Evolutionary conservation across 2,797 vertebrate species (phyloP).

Genomic region (Gambusia yucatana): DNA sequence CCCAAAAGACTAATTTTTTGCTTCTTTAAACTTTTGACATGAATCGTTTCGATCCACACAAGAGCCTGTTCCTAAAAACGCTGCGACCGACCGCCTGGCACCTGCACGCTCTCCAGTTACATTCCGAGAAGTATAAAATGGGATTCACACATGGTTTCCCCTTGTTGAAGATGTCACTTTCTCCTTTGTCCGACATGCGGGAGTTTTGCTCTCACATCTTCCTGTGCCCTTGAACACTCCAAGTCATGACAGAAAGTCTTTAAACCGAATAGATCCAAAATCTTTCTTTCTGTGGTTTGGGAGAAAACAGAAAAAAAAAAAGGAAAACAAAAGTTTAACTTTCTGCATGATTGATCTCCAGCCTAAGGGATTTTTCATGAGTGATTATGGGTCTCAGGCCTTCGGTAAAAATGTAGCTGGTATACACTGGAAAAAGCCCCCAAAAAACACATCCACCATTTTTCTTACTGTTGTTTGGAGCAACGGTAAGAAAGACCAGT

Average conservation of each 20-base stretch:
- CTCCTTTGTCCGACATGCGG: neutral
- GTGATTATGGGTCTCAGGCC: conserved; percentile 28
- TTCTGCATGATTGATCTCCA: conserved; percentile 42
- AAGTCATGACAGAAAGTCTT: conserved; percentile 22
- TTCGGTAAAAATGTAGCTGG: neutral
- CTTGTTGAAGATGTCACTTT: neutral
- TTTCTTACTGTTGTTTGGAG: neutral
- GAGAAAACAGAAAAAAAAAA: conserved; percentile 9
- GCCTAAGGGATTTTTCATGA: conserved; percentile 13
- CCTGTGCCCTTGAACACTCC: neutral
- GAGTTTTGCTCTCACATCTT: neutral
- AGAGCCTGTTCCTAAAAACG: neutral
- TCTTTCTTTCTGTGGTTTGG: conserved; percentile 7
- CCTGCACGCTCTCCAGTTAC: neutral
- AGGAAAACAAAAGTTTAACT: conserved; percentile 56
- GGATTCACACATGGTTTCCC: neutral
- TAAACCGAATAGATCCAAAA: conserved; percentile 19
- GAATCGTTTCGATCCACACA: neutral
- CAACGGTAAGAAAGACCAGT: no score
- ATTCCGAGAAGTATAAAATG: neutral
- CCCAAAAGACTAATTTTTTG: neutral
- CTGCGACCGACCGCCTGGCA: neutral
- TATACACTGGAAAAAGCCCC: neutral
- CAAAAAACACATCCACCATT: neutral
- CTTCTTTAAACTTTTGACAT: neutral